phyloP scores from a whole-genome alignment of 2,888 invertebrate species.

The Ceramica pisi region DNA sequence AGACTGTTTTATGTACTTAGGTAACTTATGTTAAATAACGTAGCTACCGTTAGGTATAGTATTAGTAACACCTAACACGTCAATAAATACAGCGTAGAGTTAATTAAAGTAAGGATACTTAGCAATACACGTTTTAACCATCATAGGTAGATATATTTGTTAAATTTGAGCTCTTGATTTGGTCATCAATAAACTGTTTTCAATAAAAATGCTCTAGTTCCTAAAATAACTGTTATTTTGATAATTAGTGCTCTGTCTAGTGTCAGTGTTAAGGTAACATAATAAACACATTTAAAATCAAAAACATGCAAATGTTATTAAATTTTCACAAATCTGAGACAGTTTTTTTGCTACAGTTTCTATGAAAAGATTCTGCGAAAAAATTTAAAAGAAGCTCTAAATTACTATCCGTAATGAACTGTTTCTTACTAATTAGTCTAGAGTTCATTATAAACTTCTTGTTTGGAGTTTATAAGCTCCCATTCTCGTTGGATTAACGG shows the following conservation, averaged over 20 bases:
- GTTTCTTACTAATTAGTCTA: neutral
- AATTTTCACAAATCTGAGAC: neutral
- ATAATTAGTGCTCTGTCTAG: neutral
- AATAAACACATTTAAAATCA: neutral
- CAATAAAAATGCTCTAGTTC: conserved; percentile 42
- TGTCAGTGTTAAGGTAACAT: neutral
- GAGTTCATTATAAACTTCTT: conserved; percentile 31
- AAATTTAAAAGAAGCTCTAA: conserved; percentile 8
- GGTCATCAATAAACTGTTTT: conserved; percentile 35
- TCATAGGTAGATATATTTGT: conserved; percentile 46
- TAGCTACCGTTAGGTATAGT: neutral
- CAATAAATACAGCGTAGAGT: neutral
- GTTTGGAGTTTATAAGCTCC: conserved; percentile 27
- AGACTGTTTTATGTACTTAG: too few species aligned
- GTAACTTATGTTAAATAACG: neutral
- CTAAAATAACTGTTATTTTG: conserved; percentile 36
- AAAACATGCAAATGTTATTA: neutral
- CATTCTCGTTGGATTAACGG: conserved; percentile 36
- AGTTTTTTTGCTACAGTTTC: neutral
- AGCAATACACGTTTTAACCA: conserved; percentile 52
- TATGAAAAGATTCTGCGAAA: conserved; percentile 3
- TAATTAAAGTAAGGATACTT: conserved; percentile 46
- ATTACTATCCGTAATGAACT: conserved; percentile 7
- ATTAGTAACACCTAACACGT: neutral
- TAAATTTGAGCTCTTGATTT: conserved; percentile 32